Conservation (phyloP, 2,888 invertebrate species). For the Athripsodes cinereus region DNA sequence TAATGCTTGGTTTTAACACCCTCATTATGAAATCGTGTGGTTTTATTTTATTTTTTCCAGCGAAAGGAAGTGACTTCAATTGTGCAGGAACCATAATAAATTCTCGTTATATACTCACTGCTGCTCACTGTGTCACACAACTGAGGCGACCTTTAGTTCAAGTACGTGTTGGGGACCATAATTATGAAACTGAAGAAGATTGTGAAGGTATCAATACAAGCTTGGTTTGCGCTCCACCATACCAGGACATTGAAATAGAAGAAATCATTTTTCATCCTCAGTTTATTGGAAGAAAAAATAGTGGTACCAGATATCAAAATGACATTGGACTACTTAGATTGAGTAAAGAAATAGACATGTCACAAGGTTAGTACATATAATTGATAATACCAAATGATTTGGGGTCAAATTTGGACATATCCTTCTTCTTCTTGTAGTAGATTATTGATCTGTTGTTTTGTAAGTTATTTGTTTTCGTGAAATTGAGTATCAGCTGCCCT, state of each 20-base stretch:
- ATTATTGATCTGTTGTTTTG: too few species aligned
- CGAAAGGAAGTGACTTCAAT: slow-evolving; percentile 31
- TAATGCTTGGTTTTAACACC: too few species aligned
- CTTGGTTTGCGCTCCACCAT: slow-evolving; percentile 35
- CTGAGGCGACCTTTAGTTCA: slow-evolving; percentile 41
- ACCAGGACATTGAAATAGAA: slow-evolving; percentile 43
- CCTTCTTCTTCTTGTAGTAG: too few species aligned
- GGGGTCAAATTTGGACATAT: too few species aligned
- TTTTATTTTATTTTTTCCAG: background rate
- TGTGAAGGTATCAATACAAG: slow-evolving; percentile 40
- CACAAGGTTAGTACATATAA: slow-evolving; percentile 3
- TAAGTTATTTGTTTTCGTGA: too few species aligned
- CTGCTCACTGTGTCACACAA: slow-evolving; percentile 54
- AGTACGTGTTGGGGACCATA: slow-evolving; percentile 60
- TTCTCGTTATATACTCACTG: slow-evolving; percentile 50
- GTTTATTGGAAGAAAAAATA: slow-evolving; percentile 40
- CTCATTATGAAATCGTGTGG: too few species aligned
- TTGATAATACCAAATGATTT: too few species aligned
- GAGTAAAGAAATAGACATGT: slow-evolving; percentile 34
- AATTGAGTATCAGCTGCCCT: too few species aligned
- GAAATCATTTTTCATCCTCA: slow-evolving; percentile 45
- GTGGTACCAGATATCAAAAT: slow-evolving; percentile 34
- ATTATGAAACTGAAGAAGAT: slow-evolving; percentile 40
- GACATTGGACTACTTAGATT: slow-evolving; percentile 57
- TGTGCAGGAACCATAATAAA: slow-evolving; percentile 53